Percentiles rank a stretch among this genome's conserved stretches.
phyloP scores from a whole-genome alignment of 1,140 invertebrate genomes.

The Neomicropteryx cornuta region DNA sequence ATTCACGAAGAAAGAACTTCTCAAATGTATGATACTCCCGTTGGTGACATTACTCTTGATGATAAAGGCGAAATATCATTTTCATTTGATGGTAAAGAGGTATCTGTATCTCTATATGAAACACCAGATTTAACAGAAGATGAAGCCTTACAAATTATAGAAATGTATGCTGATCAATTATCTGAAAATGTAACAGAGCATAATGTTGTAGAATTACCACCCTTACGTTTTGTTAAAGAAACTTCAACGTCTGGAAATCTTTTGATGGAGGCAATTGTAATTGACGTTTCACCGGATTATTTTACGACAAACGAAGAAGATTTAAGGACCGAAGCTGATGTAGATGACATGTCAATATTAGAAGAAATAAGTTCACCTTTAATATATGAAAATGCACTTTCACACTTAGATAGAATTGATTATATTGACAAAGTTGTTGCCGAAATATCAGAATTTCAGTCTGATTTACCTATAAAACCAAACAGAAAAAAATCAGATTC shows the following conservation, averaged over 20 bases:
- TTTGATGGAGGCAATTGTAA: conserved; percentile 82
- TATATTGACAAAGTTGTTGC: conserved; percentile 32
- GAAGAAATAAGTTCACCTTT: conserved; percentile 43
- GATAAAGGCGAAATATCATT: conserved; percentile 78
- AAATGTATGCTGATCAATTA: conserved; percentile 88
- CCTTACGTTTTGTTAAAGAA: conserved; percentile 78
- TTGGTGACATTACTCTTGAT: conserved; percentile 64
- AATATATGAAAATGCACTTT: conserved; percentile 31
- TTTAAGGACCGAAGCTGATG: conserved; percentile 69
- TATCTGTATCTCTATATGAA: conserved; percentile 82
- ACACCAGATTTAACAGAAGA: conserved; percentile 85
- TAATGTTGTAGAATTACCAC: conserved; percentile 79
- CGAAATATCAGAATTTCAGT: conserved; percentile 24
- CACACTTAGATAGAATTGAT: conserved; percentile 25
- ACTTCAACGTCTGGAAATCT: conserved; percentile 77
- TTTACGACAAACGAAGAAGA: conserved; percentile 66
- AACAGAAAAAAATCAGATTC: conserved; percentile 42
- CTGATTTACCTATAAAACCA: conserved; percentile 30
- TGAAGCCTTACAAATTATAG: conserved; percentile 80
- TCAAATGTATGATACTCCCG: conserved; percentile 71
- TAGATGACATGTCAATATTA: conserved; percentile 73
- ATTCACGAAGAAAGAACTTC: conserved; percentile 85
- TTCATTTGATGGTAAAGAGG: conserved; percentile 84
- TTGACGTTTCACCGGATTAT: conserved; percentile 79
- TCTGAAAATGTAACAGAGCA: conserved; percentile 83